Percentiles rank a stretch among this genome's conserved stretches.
phyloP scores from a whole-genome alignment of 2,888 invertebrate genomes.

The Meta bourneti region DNA sequence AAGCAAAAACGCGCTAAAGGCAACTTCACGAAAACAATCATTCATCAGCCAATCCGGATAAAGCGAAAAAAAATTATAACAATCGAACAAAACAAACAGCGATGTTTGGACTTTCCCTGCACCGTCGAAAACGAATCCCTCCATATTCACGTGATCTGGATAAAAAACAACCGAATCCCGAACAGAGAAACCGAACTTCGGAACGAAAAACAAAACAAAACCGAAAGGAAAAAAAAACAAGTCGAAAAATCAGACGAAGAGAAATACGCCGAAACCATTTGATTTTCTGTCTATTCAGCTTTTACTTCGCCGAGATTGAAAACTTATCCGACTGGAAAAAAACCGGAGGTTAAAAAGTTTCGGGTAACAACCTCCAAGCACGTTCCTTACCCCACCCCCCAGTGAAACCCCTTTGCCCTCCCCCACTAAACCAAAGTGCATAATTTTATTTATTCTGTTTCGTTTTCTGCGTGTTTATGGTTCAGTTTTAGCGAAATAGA shows the following conservation, averaged over 20 bases:
- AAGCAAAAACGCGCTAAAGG: too few species aligned
- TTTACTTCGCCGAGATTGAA: conserved; percentile 34
- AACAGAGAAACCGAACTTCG: neutral
- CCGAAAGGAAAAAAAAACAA: too few species aligned
- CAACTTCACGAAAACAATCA: too few species aligned
- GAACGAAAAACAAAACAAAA: neutral
- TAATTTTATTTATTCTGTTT: conserved; percentile 39
- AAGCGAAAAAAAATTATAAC: too few species aligned
- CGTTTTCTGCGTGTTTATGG: conserved; percentile 15
- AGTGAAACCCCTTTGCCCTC: too few species aligned
- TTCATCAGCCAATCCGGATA: too few species aligned
- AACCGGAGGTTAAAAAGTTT: conserved; percentile 32
- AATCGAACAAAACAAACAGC: neutral
- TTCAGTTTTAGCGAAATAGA: conserved; percentile 35
- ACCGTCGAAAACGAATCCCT: neutral
- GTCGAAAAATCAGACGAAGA: neutral
- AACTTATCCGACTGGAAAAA: conserved; percentile 27
- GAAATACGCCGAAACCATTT: conserved; percentile 24
- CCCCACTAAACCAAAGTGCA: neutral
- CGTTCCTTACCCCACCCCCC: neutral
- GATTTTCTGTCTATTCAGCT: conserved; percentile 51
- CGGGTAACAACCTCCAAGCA: conserved; percentile 16
- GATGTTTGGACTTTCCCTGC: too few species aligned
- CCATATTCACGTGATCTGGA: neutral
- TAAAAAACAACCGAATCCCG: neutral